phyloP scores from a whole-genome alignment of 2,113 vertebrate species.

The Mirounga angustirostris region DNA sequence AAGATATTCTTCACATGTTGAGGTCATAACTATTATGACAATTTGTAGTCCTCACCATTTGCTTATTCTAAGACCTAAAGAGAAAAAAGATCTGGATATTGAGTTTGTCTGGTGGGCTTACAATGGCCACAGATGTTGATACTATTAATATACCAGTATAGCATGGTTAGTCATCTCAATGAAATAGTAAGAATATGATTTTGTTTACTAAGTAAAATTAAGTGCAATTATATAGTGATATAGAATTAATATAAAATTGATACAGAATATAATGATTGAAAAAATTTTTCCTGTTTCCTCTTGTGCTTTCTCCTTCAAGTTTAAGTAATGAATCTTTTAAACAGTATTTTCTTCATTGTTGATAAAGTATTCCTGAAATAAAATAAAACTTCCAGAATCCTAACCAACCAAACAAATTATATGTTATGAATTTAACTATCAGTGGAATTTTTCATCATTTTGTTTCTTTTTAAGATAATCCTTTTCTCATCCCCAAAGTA shows the following conservation, averaged over 20 bases:
- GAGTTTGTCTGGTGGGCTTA: not conserved
- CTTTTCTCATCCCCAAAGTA: slow-evolving; percentile 6
- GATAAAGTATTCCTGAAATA: not conserved
- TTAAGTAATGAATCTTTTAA: not conserved
- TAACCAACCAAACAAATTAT: not conserved
- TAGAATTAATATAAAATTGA: not conserved
- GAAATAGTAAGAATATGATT: not conserved
- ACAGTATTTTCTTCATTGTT: not conserved
- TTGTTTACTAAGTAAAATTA: slow-evolving; percentile 30
- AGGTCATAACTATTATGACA: not conserved
- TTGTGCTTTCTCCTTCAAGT: not conserved
- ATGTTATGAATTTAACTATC: not conserved
- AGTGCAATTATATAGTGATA: not conserved
- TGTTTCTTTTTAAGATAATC: not conserved
- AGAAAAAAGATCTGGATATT: not conserved
- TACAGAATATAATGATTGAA: not conserved
- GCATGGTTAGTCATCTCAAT: not conserved
- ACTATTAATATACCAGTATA: not conserved
- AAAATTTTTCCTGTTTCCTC: not conserved
- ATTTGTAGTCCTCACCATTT: not conserved
- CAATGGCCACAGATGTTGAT: not conserved
- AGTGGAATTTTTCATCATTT: not conserved
- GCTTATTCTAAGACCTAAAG: not conserved
- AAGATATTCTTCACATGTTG: not conserved
- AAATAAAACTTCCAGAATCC: not conserved